Evolutionary conservation across 23 tunicate genomes (phyloP), one percentile per base, ranked within the genome.

Genomic region (Ascidia mentula): DNA sequence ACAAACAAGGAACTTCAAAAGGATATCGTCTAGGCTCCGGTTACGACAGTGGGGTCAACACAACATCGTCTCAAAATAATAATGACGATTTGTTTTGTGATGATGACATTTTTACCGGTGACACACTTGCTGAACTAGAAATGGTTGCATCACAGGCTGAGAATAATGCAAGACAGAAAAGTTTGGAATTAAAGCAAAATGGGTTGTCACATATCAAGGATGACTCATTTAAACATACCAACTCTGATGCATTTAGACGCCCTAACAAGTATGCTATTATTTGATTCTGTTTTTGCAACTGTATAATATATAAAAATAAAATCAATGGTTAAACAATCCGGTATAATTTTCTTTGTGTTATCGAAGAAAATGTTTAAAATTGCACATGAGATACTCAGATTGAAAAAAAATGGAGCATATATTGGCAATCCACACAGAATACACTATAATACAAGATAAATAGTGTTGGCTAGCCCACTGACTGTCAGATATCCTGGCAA

Each of bases 71-170:
- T 30, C 37, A 70, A 33, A 70, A 70, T 6, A 70, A 7, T 70
- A 28, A 9, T 70, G 74, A 70, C 37, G 39, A 70, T 12, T 22
- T 70, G 6, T 70, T 70, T 18, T 35, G 39, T 6, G 38, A 33
- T 18, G 74, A 70, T 70, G 74, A 70, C 37, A 53, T 53, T 9
- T 83, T 83, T 75, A 83, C 87, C 39, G 80, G 80, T 60, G 87
- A 75, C 60, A 81, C 75, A 72, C 81, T 83, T 72, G 46, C 31
- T 38, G 87, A 83, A 37, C 38, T 83, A 1, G 87, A 83, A 40
- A 5, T 83, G 2, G 87, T 83, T 35, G 81, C 87, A 24, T 76
- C 87, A 7, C 87, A 83, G 61, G 81, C 53, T 37, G 87, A 83
- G 61, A 38, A 38, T 34, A 22, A 22, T 70, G 38, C 35, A 28